Percentiles rank a stretch among this genome's conserved stretches.
These are phyloP conservation scores for Helicoverpa armigera DNA, from an alignment of 1,140 invertebrate species.

Conservation along the genomic window DNA sequence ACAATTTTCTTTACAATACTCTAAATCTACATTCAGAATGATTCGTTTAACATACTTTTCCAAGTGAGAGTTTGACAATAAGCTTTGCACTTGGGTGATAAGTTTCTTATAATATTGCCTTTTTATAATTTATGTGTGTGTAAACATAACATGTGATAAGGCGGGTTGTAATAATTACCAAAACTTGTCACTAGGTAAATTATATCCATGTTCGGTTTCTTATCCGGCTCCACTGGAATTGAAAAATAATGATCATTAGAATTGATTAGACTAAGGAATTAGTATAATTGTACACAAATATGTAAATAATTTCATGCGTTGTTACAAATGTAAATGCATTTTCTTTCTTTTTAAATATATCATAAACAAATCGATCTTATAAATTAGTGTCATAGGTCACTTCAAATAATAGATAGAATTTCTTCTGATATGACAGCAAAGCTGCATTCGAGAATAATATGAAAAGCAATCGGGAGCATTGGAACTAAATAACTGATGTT, in stretches of 20 bases:
- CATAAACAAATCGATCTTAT: too few species aligned
- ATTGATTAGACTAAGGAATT: background rate
- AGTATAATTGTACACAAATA: background rate
- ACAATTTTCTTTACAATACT: slow-evolving; percentile 1
- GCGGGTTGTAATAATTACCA: slow-evolving; percentile 21
- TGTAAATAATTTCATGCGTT: too few species aligned
- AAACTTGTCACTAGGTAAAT: slow-evolving; percentile 10
- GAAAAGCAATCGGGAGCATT: too few species aligned
- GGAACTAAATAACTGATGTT: too few species aligned
- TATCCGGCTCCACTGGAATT: slow-evolving; percentile 33
- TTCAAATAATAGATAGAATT: too few species aligned
- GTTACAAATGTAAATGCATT: too few species aligned
- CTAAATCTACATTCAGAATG: background rate
- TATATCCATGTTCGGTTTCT: background rate
- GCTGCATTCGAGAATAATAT: too few species aligned
- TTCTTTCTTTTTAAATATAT: too few species aligned
- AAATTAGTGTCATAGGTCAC: too few species aligned
- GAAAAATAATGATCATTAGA: background rate
- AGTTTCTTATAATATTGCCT: slow-evolving; percentile 27
- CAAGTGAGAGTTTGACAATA: slow-evolving; percentile 3
- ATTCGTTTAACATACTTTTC: slow-evolving; percentile 5
- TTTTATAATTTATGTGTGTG: slow-evolving; percentile 9
- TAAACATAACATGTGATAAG: slow-evolving; percentile 25
- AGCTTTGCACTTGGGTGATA: slow-evolving; percentile 34
- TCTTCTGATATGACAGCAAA: too few species aligned